Base-by-base conservation (phyloP, 2,797 vertebrate species). In the Champsocephalus esox region DNA sequence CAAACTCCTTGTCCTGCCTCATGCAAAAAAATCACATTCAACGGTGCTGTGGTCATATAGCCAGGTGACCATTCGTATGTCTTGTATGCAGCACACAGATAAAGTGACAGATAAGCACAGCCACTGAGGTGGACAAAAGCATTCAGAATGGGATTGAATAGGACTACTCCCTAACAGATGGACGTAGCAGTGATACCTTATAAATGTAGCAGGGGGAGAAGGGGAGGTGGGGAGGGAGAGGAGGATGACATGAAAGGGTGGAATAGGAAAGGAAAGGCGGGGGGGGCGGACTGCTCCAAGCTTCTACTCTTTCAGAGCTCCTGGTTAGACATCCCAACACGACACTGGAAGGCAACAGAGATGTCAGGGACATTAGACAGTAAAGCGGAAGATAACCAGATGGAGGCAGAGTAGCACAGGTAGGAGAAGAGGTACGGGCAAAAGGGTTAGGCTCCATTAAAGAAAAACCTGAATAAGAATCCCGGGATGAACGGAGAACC, bases 321-420 rank as follows among this genome's bases (percentile, higher is more conserved):
- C 91, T 69, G 92, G 83, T 86, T 87, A 92, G 89, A 93, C 84
- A 87, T 88, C 92, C 89, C 82, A 85, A 89, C 77, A 82, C 84
- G 91, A 85, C 86, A 87, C 92, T 93, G 88, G 92, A 94, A 93
- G 89, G 92, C 90, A 94, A 93, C 91, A 93, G 82, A 94, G 90
- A 94, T 65, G 86, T 91, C 83, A 88, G 90, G 88, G 87, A 82
- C 82, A 72, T 92, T 92, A 93, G 88, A 88, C 75, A 87, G 83
- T 38, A 65, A 58, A 86, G 78, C 62, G 77, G 81, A 81, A 84
- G 75, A 83, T 50, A 84, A 82, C 73, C 72, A 82, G 82, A 73
- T 71, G 84, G 82, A 91, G 83, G 79, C 80, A 86, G 76, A 78
- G 87, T 70, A 82, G 87, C 84, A 87, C 80, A 88, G 66, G 74